phyloP scores from a whole-genome alignment of 1,140 invertebrate genomes.

The Danaus melanippus region DNA sequence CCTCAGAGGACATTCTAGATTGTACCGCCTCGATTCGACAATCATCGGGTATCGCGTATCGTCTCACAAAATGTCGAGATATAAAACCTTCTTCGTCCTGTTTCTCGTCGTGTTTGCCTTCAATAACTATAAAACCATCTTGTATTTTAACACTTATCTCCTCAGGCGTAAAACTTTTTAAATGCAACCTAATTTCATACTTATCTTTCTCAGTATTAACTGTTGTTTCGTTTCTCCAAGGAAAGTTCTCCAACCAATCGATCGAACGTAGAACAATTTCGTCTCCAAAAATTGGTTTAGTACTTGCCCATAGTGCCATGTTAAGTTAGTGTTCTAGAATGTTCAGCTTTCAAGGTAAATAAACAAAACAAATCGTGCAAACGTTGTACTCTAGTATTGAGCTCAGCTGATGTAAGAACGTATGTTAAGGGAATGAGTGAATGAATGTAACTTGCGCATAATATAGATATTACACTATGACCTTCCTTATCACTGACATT shows the following conservation, averaged over 20 bases:
- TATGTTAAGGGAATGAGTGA: slow-evolving; percentile 12
- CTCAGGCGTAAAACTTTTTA: slow-evolving; percentile 87
- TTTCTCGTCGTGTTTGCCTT: slow-evolving; percentile 87
- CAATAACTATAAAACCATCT: slow-evolving; percentile 83
- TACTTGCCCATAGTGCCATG: slow-evolving; percentile 34
- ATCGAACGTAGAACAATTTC: slow-evolving; percentile 48
- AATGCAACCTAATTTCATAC: slow-evolving; percentile 80
- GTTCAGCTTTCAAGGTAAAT: slow-evolving; percentile 17
- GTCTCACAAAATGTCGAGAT: slow-evolving; percentile 80
- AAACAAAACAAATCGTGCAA: slow-evolving; percentile 13
- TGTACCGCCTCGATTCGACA: slow-evolving; percentile 33
- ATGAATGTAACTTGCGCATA: too few species aligned
- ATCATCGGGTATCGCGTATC: slow-evolving; percentile 54
- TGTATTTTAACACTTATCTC: slow-evolving; percentile 89
- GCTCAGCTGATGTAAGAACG: slow-evolving; percentile 18
- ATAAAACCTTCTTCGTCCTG: slow-evolving; percentile 83
- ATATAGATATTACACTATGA: too few species aligned
- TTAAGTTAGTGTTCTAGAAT: slow-evolving; percentile 25
- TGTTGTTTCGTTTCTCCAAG: slow-evolving; percentile 43
- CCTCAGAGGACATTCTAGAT: slow-evolving; percentile 39
- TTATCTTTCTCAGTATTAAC: slow-evolving; percentile 39
- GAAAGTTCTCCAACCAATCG: slow-evolving; percentile 53
- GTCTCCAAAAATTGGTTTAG: slow-evolving; percentile 39
- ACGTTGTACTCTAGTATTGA: not conserved
- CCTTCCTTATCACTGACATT: too few species aligned